A percentile compares a stretch with the other conserved stretches of the same genome.
These are phyloP conservation scores for Microdon myrmicae DNA, from an alignment of 2,888 invertebrate genomes.

Conservation along the genomic window DNA sequence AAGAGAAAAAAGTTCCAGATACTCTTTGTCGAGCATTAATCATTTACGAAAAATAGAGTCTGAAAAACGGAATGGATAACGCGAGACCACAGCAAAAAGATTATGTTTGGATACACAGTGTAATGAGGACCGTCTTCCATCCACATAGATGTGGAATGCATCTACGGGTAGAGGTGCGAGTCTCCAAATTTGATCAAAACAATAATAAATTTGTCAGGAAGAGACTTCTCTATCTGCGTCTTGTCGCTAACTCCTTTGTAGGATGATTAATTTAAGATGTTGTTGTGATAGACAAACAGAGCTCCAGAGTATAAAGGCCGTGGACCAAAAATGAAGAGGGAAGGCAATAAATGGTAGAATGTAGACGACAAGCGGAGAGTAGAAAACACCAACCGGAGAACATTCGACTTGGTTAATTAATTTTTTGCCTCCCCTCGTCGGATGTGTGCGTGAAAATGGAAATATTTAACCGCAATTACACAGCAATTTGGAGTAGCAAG, in stretches of 20 bases:
- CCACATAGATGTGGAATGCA: too few relatives aligned
- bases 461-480: slow-evolving; percentile 50
- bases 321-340: neutral
- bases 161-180: slow-evolving; percentile 46
- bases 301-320: slow-evolving; percentile 2
- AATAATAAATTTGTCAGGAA: slow-evolving; percentile 48
- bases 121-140: slow-evolving; percentile 10
- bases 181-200: slow-evolving; percentile 42
- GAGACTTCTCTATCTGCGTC: slow-evolving; percentile 47
- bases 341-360: neutral
- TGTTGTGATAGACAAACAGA: slow-evolving; percentile 19
- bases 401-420: slow-evolving; percentile 49
- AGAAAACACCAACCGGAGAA: slow-evolving; percentile 10
- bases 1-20: slow-evolving; percentile 13
- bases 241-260: slow-evolving; percentile 38
- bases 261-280: slow-evolving; percentile 48
- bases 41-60: slow-evolving; percentile 33
- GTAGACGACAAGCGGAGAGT: neutral
- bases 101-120: too few relatives aligned
- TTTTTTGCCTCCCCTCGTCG: slow-evolving; percentile 18
- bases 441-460: slow-evolving; percentile 34
- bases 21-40: slow-evolving; percentile 35
- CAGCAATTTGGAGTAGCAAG: slow-evolving; percentile 32
- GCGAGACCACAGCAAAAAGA: slow-evolving; percentile 31
- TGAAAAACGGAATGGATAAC: slow-evolving; percentile 27